Conservation (phyloP, 2,113 vertebrate genomes). For the Pseudorhombus dupliciocellatus region DNA sequence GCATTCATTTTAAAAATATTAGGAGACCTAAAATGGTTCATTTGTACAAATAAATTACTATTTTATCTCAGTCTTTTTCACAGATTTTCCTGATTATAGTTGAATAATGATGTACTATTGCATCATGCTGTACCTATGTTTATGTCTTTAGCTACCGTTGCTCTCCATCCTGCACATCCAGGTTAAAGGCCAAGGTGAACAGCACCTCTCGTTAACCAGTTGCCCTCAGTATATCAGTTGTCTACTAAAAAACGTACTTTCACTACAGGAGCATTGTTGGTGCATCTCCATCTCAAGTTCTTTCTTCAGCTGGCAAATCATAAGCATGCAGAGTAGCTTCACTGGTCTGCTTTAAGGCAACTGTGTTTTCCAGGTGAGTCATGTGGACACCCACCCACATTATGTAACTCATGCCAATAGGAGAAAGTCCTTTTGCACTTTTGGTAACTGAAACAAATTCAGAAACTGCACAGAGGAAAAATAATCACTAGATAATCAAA, state of each 20-base stretch:
- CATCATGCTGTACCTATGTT: too few species aligned
- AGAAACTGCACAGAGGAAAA: neutral
- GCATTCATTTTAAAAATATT: neutral
- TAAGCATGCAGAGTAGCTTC: neutral
- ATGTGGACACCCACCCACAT: neutral
- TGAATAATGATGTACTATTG: too few species aligned
- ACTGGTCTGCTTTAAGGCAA: neutral
- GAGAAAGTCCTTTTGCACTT: neutral
- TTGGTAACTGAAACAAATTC: too few species aligned
- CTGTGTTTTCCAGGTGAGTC: neutral
- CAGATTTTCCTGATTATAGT: too few species aligned
- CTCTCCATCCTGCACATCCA: neutral
- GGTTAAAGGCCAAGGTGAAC: conserved; percentile 27
- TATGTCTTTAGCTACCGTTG: too few species aligned
- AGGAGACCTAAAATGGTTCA: neutral
- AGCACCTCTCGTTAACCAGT: neutral
- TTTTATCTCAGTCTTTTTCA: neutral
- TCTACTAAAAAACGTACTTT: too few species aligned
- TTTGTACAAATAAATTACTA: neutral
- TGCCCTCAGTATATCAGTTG: neutral
- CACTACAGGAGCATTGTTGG: too few species aligned
- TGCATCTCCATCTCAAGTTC: neutral
- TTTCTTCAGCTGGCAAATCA: neutral
- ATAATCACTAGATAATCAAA: neutral
- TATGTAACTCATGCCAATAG: neutral